Percentiles rank a stretch among this genome's conserved stretches.
These are phyloP conservation scores for Nestor notabilis DNA, from an alignment of 2,113 vertebrate genomes.

Conservation along the genomic window DNA sequence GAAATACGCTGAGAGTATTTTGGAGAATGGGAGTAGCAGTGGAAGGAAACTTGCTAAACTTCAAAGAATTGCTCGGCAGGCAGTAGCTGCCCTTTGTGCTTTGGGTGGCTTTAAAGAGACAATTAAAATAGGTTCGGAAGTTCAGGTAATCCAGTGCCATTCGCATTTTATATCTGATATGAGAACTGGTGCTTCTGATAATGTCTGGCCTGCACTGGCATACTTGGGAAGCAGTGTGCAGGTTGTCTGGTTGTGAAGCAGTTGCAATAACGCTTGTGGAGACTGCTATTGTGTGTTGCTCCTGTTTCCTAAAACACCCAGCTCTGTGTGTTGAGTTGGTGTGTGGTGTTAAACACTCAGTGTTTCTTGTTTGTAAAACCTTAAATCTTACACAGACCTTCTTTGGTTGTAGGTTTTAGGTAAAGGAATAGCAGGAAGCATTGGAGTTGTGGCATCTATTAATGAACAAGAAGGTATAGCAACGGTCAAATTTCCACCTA, in stretches of 20 bases:
- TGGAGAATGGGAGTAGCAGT: constrained; percentile 94
- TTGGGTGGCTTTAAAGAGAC: constrained; percentile 98
- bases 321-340: neutral
- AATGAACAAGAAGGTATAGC: constrained; percentile 98
- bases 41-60: constrained; percentile 93
- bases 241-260: neutral
- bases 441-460: constrained; percentile 94
- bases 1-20: constrained; percentile 93
- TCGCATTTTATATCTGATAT: neutral
- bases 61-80: constrained; percentile 93
- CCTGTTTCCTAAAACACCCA: neutral
- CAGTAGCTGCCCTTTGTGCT: constrained; percentile 94
- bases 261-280: neutral
- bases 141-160: constrained; percentile 82
- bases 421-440: constrained; percentile 91
- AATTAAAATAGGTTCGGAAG: constrained; percentile 98
- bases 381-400: neutral
- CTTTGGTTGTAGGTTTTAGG: constrained; percentile 86
- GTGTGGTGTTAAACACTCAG: neutral
- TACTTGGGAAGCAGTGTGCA: neutral
- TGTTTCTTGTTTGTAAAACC: neutral
- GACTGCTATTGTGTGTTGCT: neutral
- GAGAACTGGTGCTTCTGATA: neutral
- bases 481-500: constrained; percentile 91
- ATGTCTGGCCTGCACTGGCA: neutral